These are phyloP conservation scores for Coenonympha glycerion DNA, from an alignment of 2,888 invertebrate species.

Conservation along the genomic window DNA sequence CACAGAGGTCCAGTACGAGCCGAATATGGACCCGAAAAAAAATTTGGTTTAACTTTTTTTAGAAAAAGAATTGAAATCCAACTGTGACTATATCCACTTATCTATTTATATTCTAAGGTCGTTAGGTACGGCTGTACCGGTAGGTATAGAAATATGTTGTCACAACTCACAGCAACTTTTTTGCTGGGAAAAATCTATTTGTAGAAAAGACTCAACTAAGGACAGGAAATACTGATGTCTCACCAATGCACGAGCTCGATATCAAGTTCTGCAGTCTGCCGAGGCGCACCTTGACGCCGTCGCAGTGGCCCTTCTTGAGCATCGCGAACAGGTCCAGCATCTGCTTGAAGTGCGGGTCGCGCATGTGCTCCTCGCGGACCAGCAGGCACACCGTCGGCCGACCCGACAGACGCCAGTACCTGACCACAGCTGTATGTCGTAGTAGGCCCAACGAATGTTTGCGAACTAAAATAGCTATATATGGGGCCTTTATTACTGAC, in stretches of 20 bases:
- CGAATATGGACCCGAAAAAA: no score
- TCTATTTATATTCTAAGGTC: no score
- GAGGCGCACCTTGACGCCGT: conserved; percentile 95
- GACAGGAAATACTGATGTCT: neutral
- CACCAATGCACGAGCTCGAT: conserved; percentile 97
- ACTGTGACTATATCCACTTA: no score
- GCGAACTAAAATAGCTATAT: no score
- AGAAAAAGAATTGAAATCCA: no score
- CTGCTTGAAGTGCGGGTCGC: conserved; percentile 96
- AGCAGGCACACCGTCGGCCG: conserved; percentile 97
- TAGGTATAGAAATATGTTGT: no score
- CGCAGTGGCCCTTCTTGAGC: conserved; percentile 97
- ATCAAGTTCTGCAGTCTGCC: conserved; percentile 96
- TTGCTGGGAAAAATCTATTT: no score
- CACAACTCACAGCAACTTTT: no score
- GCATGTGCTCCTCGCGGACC: conserved; percentile 96
- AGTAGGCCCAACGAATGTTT: neutral
- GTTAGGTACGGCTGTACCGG: neutral
- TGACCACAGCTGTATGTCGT: conserved; percentile 35
- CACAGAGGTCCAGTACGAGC: no score
- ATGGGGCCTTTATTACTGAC: no score
- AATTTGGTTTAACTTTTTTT: no score
- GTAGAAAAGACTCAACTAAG: no score
- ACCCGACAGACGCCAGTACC: conserved; percentile 97
- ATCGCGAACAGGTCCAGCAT: conserved; percentile 97